Evolutionary conservation across 2,888 invertebrate genomes (phyloP).

Genomic region (Diaphora mendica): DNA sequence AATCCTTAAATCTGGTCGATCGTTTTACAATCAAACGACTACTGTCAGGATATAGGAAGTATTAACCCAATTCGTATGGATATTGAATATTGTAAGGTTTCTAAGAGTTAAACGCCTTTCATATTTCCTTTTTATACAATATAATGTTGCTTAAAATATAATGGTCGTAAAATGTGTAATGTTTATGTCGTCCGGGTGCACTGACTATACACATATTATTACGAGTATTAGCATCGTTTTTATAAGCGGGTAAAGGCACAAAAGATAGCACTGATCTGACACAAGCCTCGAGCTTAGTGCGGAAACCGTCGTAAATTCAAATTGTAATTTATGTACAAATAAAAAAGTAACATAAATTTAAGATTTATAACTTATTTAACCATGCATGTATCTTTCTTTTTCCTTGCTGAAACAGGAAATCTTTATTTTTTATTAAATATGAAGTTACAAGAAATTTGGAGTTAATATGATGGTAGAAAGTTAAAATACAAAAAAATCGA

Average conservation of each 20-base stretch:
- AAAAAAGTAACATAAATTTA: too few species aligned
- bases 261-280: too few species aligned
- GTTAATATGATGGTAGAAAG: not conserved
- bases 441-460: not conserved
- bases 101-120: constrained; percentile 20
- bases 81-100: constrained; percentile 1
- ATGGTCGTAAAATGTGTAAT: not conserved
- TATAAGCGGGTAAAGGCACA: not conserved
- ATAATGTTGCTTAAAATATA: not conserved
- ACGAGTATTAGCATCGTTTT: not conserved
- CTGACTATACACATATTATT: not conserved
- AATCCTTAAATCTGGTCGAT: not conserved
- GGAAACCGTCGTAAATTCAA: too few species aligned
- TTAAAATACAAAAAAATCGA: not conserved
- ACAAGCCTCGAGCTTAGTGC: too few species aligned
- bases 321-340: too few species aligned
- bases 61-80: constrained; percentile 1
- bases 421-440: too few species aligned
- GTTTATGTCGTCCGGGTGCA: not conserved
- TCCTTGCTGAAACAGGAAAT: not conserved
- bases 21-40: not conserved
- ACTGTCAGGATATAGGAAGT: not conserved
- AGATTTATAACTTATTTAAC: not conserved
- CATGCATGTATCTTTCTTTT: not conserved
- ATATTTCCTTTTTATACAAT: constrained; percentile 25